Evolutionary conservation across 2,888 invertebrate genomes (phyloP).

Genomic region (Chrysodeixis includens): DNA sequence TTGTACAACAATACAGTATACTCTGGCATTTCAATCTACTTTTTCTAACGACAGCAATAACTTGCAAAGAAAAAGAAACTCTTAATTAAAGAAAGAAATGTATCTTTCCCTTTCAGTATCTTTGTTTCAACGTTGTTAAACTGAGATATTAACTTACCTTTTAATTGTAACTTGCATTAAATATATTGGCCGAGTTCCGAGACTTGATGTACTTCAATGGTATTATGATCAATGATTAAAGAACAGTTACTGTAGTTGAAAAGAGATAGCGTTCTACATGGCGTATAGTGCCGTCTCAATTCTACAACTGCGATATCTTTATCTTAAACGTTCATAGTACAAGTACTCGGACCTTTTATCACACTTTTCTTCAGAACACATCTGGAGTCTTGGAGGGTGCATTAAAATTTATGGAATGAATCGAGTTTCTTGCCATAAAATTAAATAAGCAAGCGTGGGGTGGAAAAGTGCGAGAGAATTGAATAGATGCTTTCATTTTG

Average conservation of each 20-base stretch:
- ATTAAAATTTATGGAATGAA: conserved; percentile 3
- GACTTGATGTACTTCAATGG: neutral
- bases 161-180: conserved; percentile 43
- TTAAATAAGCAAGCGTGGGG: conserved; percentile 1
- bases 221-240: too few species aligned
- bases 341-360: neutral
- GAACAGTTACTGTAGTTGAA: too few species aligned
- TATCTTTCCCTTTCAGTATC: neutral
- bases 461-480: neutral
- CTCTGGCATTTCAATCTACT: neutral
- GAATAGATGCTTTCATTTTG: neutral
- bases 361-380: neutral
- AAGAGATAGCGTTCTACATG: neutral
- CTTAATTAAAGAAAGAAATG: neutral
- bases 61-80: neutral
- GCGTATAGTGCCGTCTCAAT: neutral
- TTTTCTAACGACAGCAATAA: neutral
- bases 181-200: conserved; percentile 42
- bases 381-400: neutral
- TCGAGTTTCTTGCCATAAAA: neutral
- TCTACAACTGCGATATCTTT: too few species aligned
- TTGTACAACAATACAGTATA: neutral
- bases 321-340: too few species aligned
- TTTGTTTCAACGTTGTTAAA: conserved; percentile 11
- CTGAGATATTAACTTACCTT: conserved; percentile 40